Base-by-base conservation (phyloP, 2,797 vertebrate genomes). In the Pyrrhura leucotis region DNA sequence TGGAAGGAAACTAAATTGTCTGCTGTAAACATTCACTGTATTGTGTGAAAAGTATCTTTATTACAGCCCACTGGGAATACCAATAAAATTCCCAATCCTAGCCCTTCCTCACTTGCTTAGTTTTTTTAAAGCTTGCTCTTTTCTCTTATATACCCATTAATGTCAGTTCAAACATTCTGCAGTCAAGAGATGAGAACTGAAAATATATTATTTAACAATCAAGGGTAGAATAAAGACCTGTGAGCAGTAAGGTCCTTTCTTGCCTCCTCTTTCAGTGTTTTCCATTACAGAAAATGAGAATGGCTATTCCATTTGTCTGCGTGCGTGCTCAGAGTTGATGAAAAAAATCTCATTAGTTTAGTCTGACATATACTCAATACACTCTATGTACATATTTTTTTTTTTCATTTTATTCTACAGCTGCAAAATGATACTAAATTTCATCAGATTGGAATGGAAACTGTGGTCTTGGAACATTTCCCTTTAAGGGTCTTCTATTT, bases 1-100 rank as follows among this genome's bases (percentile, higher is more conserved):
- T 99, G 99, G 99, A 99, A 99, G 99, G 99, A 99, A 99, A 98
- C 99, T 97, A 98, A 99, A 98, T 98, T 98, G 98, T 98, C 98
- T 98, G 98, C 98, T 98, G 98, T 99, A 99, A 99, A 99, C 99
- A 99, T 96, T 95, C 97, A 95, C 94, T 97, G 97, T 98, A 98
- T 98, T 99, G 99, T 99, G 98, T 97, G 97, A 98, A 98, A 98
- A 97, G 97, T 97, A 95, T 91, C 96, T 97, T 97, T 96, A 97
- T 97, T 90, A 95, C 85, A 97, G 96, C 62, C 96, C n/a, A 13
- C 65, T 81, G 95, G 89, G 96, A 96, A 95, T 91, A 82, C 63
- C 72, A 83, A 95, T 96, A 96, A 95, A 96, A 96, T 54, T 89
- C 92, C 90, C 92, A 94, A 95, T 92, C 86, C 81, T 85, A 62